Evolutionary conservation across 2,888 invertebrate species (phyloP).

Genomic region (Helicoverpa assulta): DNA sequence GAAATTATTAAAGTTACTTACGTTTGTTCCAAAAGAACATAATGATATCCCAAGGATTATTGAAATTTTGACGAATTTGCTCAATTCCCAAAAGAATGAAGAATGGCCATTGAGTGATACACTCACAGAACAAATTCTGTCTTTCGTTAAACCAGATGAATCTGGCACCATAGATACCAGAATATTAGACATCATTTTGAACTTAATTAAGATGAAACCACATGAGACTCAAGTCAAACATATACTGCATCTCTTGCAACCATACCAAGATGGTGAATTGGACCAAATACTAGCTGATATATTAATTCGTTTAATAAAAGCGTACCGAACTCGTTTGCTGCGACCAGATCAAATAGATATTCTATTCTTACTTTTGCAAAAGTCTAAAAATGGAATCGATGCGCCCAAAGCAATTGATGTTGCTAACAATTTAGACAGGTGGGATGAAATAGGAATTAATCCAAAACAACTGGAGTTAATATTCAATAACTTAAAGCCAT

Average conservation of each 20-base stretch:
- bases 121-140: constrained; percentile 27
- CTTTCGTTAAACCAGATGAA: constrained; percentile 34
- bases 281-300: constrained; percentile 16
- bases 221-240: constrained; percentile 25
- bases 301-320: constrained; percentile 30
- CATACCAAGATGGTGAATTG: constrained; percentile 23
- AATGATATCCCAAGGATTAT: constrained; percentile 22
- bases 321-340: constrained; percentile 25
- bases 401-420: constrained; percentile 16
- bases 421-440: constrained; percentile 24
- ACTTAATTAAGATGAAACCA: constrained; percentile 16
- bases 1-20: constrained; percentile 15
- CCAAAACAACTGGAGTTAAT: constrained; percentile 34
- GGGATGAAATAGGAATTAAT: constrained; percentile 34
- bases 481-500: constrained; percentile 41
- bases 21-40: constrained; percentile 21
- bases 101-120: constrained; percentile 33
- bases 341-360: constrained; percentile 30
- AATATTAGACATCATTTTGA: constrained; percentile 37
- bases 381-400: constrained; percentile 11
- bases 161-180: constrained; percentile 38
- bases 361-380: constrained; percentile 35
- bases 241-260: constrained; percentile 45
- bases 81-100: constrained; percentile 28
- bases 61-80: constrained; percentile 31